Evolutionary conservation across 2,113 vertebrate genomes (phyloP).

Genomic region (Dasyurus viverrinus): DNA sequence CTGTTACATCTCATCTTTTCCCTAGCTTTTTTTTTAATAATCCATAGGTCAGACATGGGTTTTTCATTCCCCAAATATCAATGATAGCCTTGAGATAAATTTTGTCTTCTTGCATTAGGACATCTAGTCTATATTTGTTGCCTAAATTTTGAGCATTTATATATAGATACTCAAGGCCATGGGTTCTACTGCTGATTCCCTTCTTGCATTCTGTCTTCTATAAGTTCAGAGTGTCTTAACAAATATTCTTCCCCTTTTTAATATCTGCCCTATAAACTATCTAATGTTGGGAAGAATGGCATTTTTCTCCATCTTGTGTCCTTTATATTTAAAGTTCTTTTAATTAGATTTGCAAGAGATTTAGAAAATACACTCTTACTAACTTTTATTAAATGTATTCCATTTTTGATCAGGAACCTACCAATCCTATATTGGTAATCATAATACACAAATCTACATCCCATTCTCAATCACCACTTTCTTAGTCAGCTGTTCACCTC

Average conservation of each 20-base stretch:
- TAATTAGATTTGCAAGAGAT: background rate
- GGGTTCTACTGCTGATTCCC: background rate
- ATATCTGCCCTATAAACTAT: background rate
- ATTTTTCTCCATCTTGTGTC: background rate
- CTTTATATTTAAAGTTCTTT: background rate
- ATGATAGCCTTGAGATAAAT: background rate
- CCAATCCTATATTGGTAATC: no score
- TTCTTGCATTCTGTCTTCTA: background rate
- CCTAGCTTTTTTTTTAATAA: background rate
- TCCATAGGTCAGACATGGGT: background rate
- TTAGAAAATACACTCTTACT: background rate
- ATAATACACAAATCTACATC: no score
- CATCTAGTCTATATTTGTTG: background rate
- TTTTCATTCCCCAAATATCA: background rate
- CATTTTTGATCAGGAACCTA: background rate
- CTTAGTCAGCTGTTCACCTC: no score
- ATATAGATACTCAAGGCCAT: background rate
- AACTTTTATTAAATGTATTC: background rate
- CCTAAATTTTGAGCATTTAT: background rate
- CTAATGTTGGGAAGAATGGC: background rate
- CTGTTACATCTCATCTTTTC: background rate
- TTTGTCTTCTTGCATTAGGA: background rate
- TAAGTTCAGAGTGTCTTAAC: background rate
- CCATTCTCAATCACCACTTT: no score
- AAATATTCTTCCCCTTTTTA: background rate